Evolutionary conservation across 2,888 invertebrate genomes (phyloP), one percentile per base, ranked within the genome.

Genomic region (Himalopsyche anomala): DNA sequence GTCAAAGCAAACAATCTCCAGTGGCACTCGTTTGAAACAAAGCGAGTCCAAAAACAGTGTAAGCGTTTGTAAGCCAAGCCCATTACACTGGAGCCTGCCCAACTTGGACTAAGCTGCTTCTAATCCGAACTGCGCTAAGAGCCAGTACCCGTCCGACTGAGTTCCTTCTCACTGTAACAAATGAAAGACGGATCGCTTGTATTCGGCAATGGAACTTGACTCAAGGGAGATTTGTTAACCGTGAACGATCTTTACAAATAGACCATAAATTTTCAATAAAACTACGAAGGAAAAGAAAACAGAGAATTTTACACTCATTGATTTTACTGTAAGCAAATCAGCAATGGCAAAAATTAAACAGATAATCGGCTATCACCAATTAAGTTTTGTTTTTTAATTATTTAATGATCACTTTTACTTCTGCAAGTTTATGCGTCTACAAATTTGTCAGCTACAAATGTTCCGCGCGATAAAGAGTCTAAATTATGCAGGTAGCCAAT

Each of bases 41-140:
- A 62, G 62, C 62, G 62, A 62, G 15, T 62, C 62, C 62, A 62
- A 62, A 62, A 62, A 62, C 62, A 62, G 62, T 62, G 62, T 62
- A 62, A 62, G 62, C 62, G 19, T n/a, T 62, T 62, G 62, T 62
- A 62, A 62, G 62, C 28, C 62, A 28, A 62, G 19, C 62, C 62
- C 62, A 62, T 62, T 62, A 62, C 62, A 62, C 28, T 62, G 19
- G 62, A n/a, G n/a, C 9, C 19, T 1, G 62, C 62, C 8, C 62
- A n/a, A 62, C 19, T 62, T 62, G 62, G 62, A 9, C 19, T 62
- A 62, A 62, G 62, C 62, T 28, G 62, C 62, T 19, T 62, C 19
- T 62, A 62, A 62, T 62, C 62, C 62, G 62, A 28, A 8, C 62
- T 28, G 62, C 62, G 62, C 62, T 62, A 62, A 62, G 28, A 62